Base-by-base conservation (phyloP, 1,140 invertebrate species). In the Maconellicoccus hirsutus region DNA sequence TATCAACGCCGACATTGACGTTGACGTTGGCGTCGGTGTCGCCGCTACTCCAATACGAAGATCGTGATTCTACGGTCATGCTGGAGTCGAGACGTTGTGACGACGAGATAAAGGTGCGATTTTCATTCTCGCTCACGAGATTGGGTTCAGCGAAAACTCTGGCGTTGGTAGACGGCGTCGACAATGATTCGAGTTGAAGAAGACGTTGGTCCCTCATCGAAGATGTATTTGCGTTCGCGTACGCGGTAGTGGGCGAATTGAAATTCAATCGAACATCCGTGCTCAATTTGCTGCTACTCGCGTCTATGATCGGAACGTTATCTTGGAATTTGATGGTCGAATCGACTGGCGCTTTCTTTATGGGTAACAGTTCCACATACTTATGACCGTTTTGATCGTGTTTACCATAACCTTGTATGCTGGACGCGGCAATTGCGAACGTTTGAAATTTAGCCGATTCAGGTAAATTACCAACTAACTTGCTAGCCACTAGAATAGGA, bases 401-500 rank as follows among this genome's bases (percentile, higher is more conserved):
- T 66, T 66, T 66, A 4, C 25, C 25, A 26, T 66, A 66, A 3
- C 61, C 61, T 8, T 70, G 59, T 29, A 72, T 70, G 33, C 72
- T 70, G 6, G 72, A 72, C 19, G 72, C 72, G 59, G 72, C 72
- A 27, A 72, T 70, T 1, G 72, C 72, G 59, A 72, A 72, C 25
- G 72, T 72, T 38, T 72, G 72, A n/a, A 72, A 38, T 23, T 70
- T 27, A 4, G 72, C 72, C 7, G 72, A 72, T 1, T 70, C 26
- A 10, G 72, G 72, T 52, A 70, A 33, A 66, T 66, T 66, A 39
- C 69, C 29, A 14, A 72, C 72, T 23, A 72, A 61, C 25, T 70
- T 29, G 23, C 69, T 39, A 52, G 72, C 72, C 52, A 72, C 19
- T 59, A 72, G 19, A 39, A 72, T 72, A 38, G 72, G 72, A 14